These are phyloP conservation scores for Neosalanx taihuensis DNA, from an alignment of 2,797 vertebrate genomes.

Conservation along the genomic window DNA sequence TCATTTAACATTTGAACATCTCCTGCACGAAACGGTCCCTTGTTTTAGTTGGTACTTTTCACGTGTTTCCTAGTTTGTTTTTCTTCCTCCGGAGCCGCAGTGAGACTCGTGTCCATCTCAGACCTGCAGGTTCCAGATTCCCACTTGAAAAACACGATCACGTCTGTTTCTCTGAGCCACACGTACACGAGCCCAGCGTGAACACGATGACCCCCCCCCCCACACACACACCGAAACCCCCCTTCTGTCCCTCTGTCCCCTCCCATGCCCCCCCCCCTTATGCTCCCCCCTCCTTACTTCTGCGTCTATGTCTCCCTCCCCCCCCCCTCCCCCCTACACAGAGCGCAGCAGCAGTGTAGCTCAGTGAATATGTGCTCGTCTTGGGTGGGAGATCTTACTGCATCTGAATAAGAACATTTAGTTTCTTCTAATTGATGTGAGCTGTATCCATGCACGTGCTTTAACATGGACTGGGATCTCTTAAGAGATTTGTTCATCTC, in stretches of 20 bases:
- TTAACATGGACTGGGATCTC: conserved; percentile 18
- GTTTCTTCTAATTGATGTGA: conserved; percentile 17
- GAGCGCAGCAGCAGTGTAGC: conserved; percentile 44
- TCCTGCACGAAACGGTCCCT: not conserved
- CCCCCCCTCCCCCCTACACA: conserved; percentile 27
- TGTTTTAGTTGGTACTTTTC: not conserved
- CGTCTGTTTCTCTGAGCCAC: conserved; percentile 65
- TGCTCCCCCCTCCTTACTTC: not conserved
- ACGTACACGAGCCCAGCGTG: not conserved
- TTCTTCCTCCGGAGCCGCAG: not conserved
- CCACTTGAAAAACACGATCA: conserved; percentile 57
- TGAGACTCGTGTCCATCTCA: not conserved
- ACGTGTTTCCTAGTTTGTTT: not conserved
- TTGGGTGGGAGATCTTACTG: conserved; percentile 39
- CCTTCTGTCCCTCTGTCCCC: conserved; percentile 14
- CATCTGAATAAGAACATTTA: conserved; percentile 46
- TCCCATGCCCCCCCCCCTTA: conserved; percentile 29
- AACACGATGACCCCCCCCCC: too few relatives aligned
- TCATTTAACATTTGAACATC: too few relatives aligned
- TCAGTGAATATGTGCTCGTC: conserved; percentile 35
- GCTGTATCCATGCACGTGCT: conserved; percentile 14
- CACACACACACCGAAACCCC: too few relatives aligned
- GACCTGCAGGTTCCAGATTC: conserved; percentile 4
- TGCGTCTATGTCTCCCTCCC: conserved; percentile 42
- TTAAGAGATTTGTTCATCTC: conserved; percentile 18